Percentiles rank a stretch among this genome's conserved stretches.
phyloP scores from a whole-genome alignment of 2,113 vertebrate genomes.

The Ardeotis arabs region DNA sequence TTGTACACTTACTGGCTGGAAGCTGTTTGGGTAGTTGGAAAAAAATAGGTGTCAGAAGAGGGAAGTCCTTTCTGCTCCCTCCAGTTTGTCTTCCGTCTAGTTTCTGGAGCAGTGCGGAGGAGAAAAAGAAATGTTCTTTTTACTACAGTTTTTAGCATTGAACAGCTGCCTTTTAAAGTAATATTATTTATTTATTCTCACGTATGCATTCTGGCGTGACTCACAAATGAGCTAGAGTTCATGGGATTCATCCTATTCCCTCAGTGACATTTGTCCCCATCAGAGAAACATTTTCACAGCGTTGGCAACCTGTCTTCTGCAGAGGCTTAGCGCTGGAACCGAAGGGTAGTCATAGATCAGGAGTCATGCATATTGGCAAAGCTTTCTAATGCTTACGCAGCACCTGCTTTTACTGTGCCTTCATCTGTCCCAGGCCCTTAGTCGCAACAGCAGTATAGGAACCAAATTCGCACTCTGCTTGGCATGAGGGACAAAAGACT shows the following conservation, averaged over 20 bases:
- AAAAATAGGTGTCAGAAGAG: neutral
- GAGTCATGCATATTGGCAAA: neutral
- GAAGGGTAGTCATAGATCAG: neutral
- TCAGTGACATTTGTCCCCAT: neutral
- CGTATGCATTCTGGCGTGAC: neutral
- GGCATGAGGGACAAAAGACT: neutral
- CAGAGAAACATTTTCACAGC: neutral
- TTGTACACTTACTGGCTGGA: neutral
- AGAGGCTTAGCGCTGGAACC: neutral
- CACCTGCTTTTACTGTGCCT: neutral
- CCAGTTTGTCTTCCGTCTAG: neutral
- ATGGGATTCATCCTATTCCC: neutral
- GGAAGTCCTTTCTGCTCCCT: neutral
- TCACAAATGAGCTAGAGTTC: neutral
- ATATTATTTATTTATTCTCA: conserved; percentile 16
- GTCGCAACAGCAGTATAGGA: neutral
- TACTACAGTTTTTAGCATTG: neutral
- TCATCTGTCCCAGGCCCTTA: neutral
- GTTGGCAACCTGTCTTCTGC: neutral
- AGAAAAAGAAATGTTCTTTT: neutral
- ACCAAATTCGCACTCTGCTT: neutral
- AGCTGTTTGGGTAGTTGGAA: neutral
- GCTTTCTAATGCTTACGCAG: neutral
- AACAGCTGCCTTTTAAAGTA: conserved; percentile 23
- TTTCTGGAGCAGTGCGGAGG: neutral